Evolutionary conservation across 2,113 vertebrate genomes (phyloP).

Genomic region (Origma solitaria): DNA sequence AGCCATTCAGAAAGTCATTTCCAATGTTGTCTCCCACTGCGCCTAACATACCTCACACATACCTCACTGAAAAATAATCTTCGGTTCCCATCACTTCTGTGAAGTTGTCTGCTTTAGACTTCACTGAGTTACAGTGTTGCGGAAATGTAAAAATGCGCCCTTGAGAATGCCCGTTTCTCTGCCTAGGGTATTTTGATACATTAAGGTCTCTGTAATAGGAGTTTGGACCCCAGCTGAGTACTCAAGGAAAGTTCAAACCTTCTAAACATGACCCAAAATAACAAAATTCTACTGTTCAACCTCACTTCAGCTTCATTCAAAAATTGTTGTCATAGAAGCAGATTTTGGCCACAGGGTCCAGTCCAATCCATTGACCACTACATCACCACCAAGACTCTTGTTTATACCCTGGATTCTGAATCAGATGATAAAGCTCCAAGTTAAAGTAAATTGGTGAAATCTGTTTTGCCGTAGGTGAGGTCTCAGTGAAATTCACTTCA

Average conservation of each 20-base stretch:
- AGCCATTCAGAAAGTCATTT: constrained; percentile 51
- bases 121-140: neutral
- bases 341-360: neutral
- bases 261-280: neutral
- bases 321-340: neutral
- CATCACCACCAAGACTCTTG: neutral
- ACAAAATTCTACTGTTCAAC: neutral
- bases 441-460: neutral
- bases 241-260: neutral
- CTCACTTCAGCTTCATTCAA: neutral
- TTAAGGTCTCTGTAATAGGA: neutral
- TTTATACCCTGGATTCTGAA: neutral
- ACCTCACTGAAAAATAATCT: neutral
- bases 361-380: neutral
- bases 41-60: neutral
- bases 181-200: neutral
- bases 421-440: neutral
- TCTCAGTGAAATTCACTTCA: neutral
- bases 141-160: neutral
- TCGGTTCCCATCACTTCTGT: neutral
- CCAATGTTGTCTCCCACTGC: neutral
- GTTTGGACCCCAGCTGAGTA: neutral
- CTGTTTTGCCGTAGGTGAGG: neutral
- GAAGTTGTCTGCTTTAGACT: neutral
- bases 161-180: neutral